These are phyloP conservation scores for Ptychobarbus kaznakovi DNA, from an alignment of 2,797 vertebrate genomes.

Conservation along the genomic window DNA sequence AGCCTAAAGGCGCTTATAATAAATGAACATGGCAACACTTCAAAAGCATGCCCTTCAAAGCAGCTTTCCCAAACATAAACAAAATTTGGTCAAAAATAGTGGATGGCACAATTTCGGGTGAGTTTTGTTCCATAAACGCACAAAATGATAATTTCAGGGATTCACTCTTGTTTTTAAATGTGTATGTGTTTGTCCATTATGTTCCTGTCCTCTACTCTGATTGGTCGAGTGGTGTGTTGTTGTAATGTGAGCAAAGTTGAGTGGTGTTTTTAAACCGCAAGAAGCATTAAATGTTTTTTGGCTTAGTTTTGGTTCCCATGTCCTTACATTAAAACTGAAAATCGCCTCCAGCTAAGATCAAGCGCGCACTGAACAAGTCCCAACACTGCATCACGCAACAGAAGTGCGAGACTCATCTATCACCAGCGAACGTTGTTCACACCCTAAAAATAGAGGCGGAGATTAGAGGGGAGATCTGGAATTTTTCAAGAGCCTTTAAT, in stretches of 20 bases:
- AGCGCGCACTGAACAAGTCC: slow-evolving; percentile 27
- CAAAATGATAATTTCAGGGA: background rate
- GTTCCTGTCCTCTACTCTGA: background rate
- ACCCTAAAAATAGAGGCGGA: slow-evolving; percentile 48
- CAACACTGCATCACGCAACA: slow-evolving; percentile 16
- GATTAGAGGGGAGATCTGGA: slow-evolving; percentile 9
- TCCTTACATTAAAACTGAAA: slow-evolving; percentile 1
- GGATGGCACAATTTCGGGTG: background rate
- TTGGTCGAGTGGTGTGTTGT: background rate
- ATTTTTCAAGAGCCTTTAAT: slow-evolving; percentile 25
- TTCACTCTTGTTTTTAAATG: background rate
- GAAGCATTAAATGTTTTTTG: background rate
- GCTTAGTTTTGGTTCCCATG: background rate
- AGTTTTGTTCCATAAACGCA: background rate
- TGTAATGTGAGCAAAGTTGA: background rate
- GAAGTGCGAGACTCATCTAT: slow-evolving; percentile 12
- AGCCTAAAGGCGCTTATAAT: background rate
- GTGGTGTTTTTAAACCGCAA: background rate
- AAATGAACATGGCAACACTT: background rate
- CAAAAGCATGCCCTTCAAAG: background rate
- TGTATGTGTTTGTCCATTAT: background rate
- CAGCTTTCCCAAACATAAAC: background rate
- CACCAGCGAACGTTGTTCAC: slow-evolving; percentile 29
- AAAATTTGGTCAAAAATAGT: background rate
- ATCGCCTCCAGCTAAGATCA: slow-evolving; percentile 11